Conservation (phyloP, 2,797 vertebrate genomes). For the Gouania willdenowi region DNA sequence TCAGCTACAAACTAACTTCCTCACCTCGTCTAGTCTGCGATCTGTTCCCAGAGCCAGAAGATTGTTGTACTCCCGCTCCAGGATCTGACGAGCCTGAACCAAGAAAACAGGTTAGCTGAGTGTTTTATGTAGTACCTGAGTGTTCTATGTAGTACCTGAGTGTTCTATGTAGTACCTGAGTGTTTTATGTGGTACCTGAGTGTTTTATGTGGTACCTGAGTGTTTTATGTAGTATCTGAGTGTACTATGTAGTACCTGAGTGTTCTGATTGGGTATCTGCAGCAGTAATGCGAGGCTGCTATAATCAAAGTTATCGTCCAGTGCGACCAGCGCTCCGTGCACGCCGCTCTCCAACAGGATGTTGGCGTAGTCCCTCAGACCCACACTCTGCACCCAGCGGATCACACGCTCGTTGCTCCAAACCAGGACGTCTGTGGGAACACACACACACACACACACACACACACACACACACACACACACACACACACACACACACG, state of each 20-base stretch:
- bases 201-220: constrained; percentile 96
- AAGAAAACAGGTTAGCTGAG: too few relatives aligned
- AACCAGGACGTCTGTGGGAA: constrained; percentile 85
- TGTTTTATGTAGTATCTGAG: constrained; percentile 97
- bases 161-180: too few relatives aligned
- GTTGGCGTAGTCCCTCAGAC: constrained; percentile 94
- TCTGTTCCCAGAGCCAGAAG: constrained; percentile 98
- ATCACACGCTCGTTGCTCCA: constrained; percentile 97
- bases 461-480: too few relatives aligned
- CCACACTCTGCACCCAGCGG: constrained; percentile 97
- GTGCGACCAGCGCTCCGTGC: constrained; percentile 92
- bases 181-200: too few relatives aligned
- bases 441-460: not conserved
- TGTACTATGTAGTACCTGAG: too few relatives aligned
- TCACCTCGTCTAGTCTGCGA: constrained; percentile 94
- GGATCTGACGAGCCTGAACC: constrained; percentile 92
- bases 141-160: too few relatives aligned
- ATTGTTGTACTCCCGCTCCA: constrained; percentile 98
- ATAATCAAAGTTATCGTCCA: constrained; percentile 98
- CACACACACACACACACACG: too few relatives aligned
- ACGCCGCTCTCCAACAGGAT: constrained; percentile 95
- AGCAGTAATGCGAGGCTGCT: constrained; percentile 94
- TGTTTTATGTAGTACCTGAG: too few relatives aligned
- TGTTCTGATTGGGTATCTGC: constrained; percentile 97
- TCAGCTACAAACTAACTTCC: too few relatives aligned